Evolutionary conservation across 2,797 vertebrate genomes (phyloP).

Genomic region (Thripadectes ignobilis): DNA sequence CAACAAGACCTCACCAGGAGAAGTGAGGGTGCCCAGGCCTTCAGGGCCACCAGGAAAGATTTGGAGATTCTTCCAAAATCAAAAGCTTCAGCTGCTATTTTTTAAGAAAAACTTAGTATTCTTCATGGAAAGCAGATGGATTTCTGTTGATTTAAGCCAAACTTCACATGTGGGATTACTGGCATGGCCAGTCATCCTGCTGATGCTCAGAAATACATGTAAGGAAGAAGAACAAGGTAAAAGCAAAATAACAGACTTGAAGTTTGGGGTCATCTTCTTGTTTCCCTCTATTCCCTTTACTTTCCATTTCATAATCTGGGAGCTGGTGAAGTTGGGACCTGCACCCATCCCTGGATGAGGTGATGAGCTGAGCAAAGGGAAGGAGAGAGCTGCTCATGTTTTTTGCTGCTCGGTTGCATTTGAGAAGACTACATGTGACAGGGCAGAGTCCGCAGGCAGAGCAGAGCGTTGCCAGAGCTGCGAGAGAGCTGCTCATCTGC

Average conservation of each 20-base stretch:
- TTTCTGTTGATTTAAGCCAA: not conserved
- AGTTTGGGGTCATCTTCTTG: not conserved
- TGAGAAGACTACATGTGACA: rapidly evolving
- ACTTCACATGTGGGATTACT: not conserved
- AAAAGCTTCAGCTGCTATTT: not conserved
- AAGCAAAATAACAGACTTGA: not conserved
- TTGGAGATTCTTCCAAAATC: not conserved
- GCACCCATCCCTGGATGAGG: not conserved
- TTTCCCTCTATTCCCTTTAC: not conserved
- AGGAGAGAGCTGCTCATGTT: not conserved
- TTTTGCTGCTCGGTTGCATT: not conserved
- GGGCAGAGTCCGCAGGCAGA: not conserved
- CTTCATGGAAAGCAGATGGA: not conserved
- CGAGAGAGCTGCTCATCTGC: not conserved
- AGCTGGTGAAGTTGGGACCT: not conserved
- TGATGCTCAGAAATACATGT: not conserved
- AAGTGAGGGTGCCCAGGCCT: not conserved
- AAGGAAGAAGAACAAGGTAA: not conserved
- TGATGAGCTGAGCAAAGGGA: not conserved
- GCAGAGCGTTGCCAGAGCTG: not conserved
- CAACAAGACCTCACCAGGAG: not conserved
- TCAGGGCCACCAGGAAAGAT: not conserved
- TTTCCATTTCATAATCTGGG: not conserved
- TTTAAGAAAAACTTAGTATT: not conserved
- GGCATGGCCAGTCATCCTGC: not conserved